These are phyloP conservation scores for Ptiloglossa arizonensis DNA, from an alignment of 1,140 invertebrate species.

Conservation along the genomic window DNA sequence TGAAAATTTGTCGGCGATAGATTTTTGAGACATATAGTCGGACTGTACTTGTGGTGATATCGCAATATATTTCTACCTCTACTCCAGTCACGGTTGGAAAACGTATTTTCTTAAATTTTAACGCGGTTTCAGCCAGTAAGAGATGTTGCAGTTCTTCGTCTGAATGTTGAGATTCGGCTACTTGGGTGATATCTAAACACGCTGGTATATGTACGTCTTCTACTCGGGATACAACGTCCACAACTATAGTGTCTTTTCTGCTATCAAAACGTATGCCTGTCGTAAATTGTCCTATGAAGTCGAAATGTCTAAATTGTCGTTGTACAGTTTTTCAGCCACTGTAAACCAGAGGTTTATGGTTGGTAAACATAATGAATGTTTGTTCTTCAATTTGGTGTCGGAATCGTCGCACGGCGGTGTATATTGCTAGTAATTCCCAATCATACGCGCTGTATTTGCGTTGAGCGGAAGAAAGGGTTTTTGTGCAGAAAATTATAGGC, in stretches of 20 bases:
- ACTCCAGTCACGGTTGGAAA: background rate
- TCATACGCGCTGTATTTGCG: background rate
- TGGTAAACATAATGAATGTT: background rate
- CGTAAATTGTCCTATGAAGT: constrained; percentile 1
- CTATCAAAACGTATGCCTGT: background rate
- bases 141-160: background rate
- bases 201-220: background rate
- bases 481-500: background rate
- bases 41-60: background rate
- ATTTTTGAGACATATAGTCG: too few species aligned
- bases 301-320: background rate
- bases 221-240: background rate
- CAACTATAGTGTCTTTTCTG: background rate
- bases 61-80: background rate
- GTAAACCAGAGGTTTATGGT: constrained; percentile 1
- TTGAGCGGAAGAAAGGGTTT: background rate
- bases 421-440: constrained; percentile 6
- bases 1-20: too few species aligned
- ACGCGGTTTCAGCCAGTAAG: background rate
- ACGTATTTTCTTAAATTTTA: background rate
- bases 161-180: background rate
- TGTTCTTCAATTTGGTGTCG: background rate
- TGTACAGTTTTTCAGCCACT: background rate
- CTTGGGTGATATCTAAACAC: background rate
- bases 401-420: background rate